A percentile compares a stretch with the other conserved stretches of the same genome.
These are phyloP conservation scores for Scotopteryx bipunctaria DNA, from an alignment of 2,888 invertebrate species.

Conservation along the genomic window DNA sequence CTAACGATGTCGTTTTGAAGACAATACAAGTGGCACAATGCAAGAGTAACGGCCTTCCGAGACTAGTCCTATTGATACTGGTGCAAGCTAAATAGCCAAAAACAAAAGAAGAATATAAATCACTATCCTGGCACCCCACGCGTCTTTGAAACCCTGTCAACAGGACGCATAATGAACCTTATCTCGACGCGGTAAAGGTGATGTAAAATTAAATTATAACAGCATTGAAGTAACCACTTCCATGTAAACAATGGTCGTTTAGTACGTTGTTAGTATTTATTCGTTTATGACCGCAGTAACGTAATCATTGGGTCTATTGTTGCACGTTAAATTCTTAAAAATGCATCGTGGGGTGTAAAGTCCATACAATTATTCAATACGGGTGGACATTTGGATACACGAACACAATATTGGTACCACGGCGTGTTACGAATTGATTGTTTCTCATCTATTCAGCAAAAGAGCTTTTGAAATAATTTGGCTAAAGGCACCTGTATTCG, in stretches of 20 bases:
- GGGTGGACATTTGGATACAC: slow-evolving; percentile 49
- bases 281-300: slow-evolving; percentile 68
- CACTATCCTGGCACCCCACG: slow-evolving; percentile 63
- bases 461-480: slow-evolving; percentile 15
- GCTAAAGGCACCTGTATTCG: too few relatives aligned
- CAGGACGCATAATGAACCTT: slow-evolving; percentile 42
- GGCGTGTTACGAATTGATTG: slow-evolving; percentile 68
- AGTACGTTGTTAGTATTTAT: slow-evolving; percentile 70
- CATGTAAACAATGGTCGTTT: slow-evolving; percentile 74
- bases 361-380: slow-evolving; percentile 54
- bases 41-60: slow-evolving; percentile 78
- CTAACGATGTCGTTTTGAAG: slow-evolving; percentile 78
- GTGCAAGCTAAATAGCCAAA: slow-evolving; percentile 76
- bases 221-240: slow-evolving; percentile 58
- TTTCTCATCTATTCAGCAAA: slow-evolving; percentile 40
- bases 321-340: slow-evolving; percentile 61
- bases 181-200: slow-evolving; percentile 39
- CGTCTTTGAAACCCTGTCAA: slow-evolving; percentile 50
- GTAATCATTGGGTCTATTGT: slow-evolving; percentile 74
- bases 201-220: slow-evolving; percentile 25
- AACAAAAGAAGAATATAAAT: slow-evolving; percentile 81
- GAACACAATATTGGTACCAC: slow-evolving; percentile 79
- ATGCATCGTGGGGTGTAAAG: slow-evolving; percentile 66
- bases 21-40: slow-evolving; percentile 78
- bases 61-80: slow-evolving; percentile 68